Evolutionary conservation across 2,888 invertebrate species (phyloP), one percentile per base, ranked within the genome.

Genomic region (Dicyrtomina minuta): DNA sequence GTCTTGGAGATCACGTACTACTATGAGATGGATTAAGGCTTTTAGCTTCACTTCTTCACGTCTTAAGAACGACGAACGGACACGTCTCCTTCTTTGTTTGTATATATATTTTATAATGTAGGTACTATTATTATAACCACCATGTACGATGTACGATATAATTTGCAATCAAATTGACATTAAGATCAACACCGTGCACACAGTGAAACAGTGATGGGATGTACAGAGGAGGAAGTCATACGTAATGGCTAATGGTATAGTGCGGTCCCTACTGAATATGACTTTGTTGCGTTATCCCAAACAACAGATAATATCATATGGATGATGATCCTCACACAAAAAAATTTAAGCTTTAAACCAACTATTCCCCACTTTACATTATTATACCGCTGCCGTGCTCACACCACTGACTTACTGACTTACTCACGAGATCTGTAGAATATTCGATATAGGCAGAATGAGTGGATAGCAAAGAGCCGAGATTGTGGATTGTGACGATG

Each of bases 391-490:
- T n/a, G n/a, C n/a, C n/a, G n/a, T n/a, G n/a, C n/a, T n/a, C n/a
- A 26, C 15, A 15, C 20, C 43, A 60, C 59, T 60, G 59, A 55
- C 55, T 55, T 55, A 55, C 55, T 55, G 55, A 60, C 59, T 60
- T 60, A 60, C 59, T 60, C 59, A 41, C 59, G 22, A 13, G 46
- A 12, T 3, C 33, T 33, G 8, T 33, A 33, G n/a, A n/a, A n/a
- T n/a, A n/a, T n/a, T n/a, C n/a, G n/a, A n/a, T n/a, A n/a, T n/a
- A n/a, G n/a, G n/a, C n/a, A n/a, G n/a, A n/a, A n/a, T n/a, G n/a
- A n/a, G n/a, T n/a, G n/a, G n/a, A n/a, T n/a, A n/a, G n/a, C n/a
- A n/a, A n/a, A n/a, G n/a, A n/a, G n/a, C n/a, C n/a, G n/a, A n/a
- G n/a, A n/a, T n/a, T n/a, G n/a, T n/a, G n/a, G n/a, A n/a, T n/a